Conservation (phyloP, 92 coral and sea anemone species). For the Micromussa lordhowensis region DNA sequence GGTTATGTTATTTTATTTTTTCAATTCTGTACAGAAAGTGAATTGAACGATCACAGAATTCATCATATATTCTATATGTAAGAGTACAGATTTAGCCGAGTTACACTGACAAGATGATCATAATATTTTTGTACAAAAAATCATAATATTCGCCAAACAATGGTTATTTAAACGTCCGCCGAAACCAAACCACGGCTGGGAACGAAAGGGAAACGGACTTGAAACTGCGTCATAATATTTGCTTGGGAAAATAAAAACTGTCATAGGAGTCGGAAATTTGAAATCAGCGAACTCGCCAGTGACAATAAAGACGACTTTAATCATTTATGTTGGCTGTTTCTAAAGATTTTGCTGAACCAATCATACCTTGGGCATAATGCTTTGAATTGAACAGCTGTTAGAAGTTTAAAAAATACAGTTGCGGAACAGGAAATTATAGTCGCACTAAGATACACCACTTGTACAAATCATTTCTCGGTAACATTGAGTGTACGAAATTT, state of each 20-base stretch:
- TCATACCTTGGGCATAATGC: background rate
- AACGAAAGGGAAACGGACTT: slow-evolving; percentile 1
- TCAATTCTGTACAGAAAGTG: background rate
- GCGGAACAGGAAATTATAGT: background rate
- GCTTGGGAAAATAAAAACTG: slow-evolving; percentile 12
- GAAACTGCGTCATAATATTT: slow-evolving; percentile 17
- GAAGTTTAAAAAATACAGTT: background rate
- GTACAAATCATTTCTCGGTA: background rate
- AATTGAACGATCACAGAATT: background rate
- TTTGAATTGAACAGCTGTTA: slow-evolving; percentile 32
- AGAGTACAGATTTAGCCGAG: background rate
- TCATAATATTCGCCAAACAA: background rate
- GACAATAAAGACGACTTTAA: slow-evolving; percentile 11
- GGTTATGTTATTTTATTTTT: background rate
- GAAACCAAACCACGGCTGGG: background rate
- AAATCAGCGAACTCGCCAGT: background rate
- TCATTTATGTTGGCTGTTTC: slow-evolving; percentile 38
- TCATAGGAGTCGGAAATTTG: slow-evolving; percentile 8
- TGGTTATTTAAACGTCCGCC: slow-evolving; percentile 32
- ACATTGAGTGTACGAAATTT: background rate
- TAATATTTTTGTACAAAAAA: slow-evolving; percentile 33
- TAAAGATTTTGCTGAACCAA: slow-evolving; percentile 10
- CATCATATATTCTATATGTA: background rate
- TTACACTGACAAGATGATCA: background rate
- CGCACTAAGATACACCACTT: background rate